Conservation (phyloP, 2,888 invertebrate species). For the Clitarchus hookeri region DNA sequence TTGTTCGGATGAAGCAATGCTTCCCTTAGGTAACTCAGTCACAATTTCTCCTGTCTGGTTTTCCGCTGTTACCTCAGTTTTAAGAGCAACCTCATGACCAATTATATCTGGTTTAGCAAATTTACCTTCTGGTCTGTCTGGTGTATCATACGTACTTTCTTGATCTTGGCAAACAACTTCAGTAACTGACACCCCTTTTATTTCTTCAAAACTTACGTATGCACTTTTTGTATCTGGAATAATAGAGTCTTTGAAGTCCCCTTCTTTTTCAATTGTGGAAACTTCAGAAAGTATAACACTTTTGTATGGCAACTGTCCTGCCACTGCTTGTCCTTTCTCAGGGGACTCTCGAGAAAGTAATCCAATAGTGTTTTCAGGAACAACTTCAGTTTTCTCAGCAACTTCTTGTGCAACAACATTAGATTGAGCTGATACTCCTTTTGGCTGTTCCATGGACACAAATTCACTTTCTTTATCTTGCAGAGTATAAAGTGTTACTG, state of each 20-base stretch:
- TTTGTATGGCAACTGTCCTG: conserved; percentile 61
- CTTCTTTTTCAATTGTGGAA: conserved; percentile 53
- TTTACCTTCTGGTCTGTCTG: conserved; percentile 51
- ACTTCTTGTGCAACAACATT: conserved; percentile 59
- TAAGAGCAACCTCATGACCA: conserved; percentile 57
- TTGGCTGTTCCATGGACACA: conserved; percentile 53
- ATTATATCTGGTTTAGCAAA: conserved; percentile 54
- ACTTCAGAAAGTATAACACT: conserved; percentile 58
- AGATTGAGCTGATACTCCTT: conserved; percentile 54
- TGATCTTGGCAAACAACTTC: conserved; percentile 59
- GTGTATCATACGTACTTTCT: conserved; percentile 50
- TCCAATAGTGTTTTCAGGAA: conserved; percentile 55
- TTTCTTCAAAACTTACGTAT: conserved; percentile 54
- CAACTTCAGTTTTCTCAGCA: conserved; percentile 59
- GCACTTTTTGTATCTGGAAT: conserved; percentile 53
- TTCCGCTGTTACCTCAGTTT: conserved; percentile 49
- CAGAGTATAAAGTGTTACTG: conserved; percentile 50
- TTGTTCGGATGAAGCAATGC: conserved; percentile 53
- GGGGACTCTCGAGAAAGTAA: conserved; percentile 56
- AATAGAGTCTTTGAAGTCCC: conserved; percentile 52
- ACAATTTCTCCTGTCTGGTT: conserved; percentile 52
- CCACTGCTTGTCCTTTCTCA: conserved; percentile 53
- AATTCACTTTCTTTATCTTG: conserved; percentile 48
- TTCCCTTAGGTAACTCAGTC: conserved; percentile 50
- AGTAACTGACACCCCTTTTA: conserved; percentile 52